Base-by-base conservation (phyloP, 2,888 invertebrate species). In the Tachina grossa region DNA sequence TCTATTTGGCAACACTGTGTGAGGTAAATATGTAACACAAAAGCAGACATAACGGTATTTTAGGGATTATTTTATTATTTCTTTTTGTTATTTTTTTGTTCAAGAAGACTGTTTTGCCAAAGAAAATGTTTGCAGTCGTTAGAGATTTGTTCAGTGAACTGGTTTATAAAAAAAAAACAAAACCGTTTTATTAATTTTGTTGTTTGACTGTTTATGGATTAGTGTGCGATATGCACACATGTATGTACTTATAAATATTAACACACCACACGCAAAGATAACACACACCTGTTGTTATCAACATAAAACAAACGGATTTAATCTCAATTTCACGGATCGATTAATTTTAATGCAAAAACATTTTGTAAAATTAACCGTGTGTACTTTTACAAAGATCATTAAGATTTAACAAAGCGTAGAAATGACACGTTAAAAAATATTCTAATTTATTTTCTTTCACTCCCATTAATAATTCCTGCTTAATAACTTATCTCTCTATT, bases 381-480 rank as follows among this genome's bases (percentile, higher is more conserved):
- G 22, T 68, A 57, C 51, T 66, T 68, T 81, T 16, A 74, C 66
- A 74, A 45, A 51, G 66, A 81, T 81, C 72, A 81, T 81, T 74
- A 68, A 68, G 31, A 45, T 61, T 74, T 81, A 51, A 51, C 14
- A 41, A 61, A 16, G 41, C 51, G 51, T 51, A 51, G 53, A 81
- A 68, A 53, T 45, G 22, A 31, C 69, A 31, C 69, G 61, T 53
- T 53, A 19, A 19, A 19, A 19, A 71, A 79, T 63, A 45, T 57
- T 66, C 0, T 55, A 22, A 16, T 16, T 43, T 14, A 16, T 51
- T 63, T 45, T 63, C 43, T 9, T 31, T 10, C 22, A 39, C 19
- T 22, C 11, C 4, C n/a, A 47, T 39, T 47, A 57, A 76, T 55
- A 66, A 66, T 55, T 66, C n/a, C 16, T 53, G 11, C 43, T 55